phyloP scores from a whole-genome alignment of 1,140 invertebrate species.

The Bombus fervidus region DNA sequence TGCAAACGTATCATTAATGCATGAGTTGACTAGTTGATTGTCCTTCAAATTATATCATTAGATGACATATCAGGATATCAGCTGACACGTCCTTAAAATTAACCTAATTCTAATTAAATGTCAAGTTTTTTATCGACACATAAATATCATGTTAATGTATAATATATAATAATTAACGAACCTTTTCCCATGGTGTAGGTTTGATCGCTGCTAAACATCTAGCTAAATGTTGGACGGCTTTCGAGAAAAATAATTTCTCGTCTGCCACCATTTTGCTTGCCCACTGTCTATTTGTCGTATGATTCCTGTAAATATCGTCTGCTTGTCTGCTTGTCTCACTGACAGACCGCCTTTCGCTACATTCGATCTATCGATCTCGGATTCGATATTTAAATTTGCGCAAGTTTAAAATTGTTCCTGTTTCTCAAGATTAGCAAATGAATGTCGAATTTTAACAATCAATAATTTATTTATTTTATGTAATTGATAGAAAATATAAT shows the following conservation, averaged over 20 bases:
- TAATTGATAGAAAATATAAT: neutral
- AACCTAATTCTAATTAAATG: conserved; percentile 42
- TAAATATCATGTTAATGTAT: neutral
- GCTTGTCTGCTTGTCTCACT: conserved; percentile 31
- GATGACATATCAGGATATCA: conserved; percentile 51
- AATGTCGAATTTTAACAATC: neutral
- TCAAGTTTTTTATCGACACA: neutral
- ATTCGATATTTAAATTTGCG: neutral
- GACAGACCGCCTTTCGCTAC: neutral
- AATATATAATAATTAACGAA: conserved; percentile 74
- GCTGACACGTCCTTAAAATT: conserved; percentile 50
- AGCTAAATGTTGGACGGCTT: conserved; percentile 94
- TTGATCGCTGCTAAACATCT: conserved; percentile 92
- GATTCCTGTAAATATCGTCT: conserved; percentile 31
- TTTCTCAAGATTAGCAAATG: neutral
- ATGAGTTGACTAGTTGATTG: neutral
- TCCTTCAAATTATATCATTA: conserved; percentile 59
- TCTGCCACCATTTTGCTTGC: conserved; percentile 83
- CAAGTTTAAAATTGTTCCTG: neutral
- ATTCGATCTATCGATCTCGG: conserved; percentile 30
- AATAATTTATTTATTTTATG: neutral
- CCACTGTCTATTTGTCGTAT: neutral
- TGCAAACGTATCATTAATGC: conserved; percentile 16
- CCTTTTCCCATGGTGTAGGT: conserved; percentile 95
- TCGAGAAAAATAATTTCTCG: conserved; percentile 91